Evolutionary conservation across 2,113 vertebrate species (phyloP), one percentile per base, ranked within the genome.

Genomic region (Ovis canadensis): DNA sequence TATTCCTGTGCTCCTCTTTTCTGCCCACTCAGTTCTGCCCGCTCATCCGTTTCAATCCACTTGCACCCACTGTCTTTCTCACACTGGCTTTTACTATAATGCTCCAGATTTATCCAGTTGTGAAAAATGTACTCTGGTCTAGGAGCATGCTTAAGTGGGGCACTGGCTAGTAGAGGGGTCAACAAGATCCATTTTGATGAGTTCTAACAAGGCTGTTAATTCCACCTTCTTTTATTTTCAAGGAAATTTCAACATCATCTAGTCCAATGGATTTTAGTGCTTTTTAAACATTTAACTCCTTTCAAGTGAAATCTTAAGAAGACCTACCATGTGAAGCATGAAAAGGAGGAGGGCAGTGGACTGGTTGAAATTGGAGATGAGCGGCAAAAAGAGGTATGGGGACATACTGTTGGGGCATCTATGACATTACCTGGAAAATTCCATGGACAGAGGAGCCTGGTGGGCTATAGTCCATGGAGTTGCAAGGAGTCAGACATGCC

Each of bases 251-350:
- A 55, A 21, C 80, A 77, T 74, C 25, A 88, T 55, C 43, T 57
- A 86, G 54, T 78, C 33, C 36, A 67, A 23, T 7, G 2, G 6
- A 6, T 88, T 93, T 92, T 55, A 74, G 19, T 48, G 45, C 31
- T 82, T 97, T 87, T 50, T 43, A 64, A 90, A n/a, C 52, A 84
- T 3, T 88, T 16, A 93, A 50, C 19, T 9, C 27, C 3, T 29
- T 84, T 89, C 43, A 88, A 90, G 48, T 71, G 36, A 92, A 92
- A 96, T 84, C 14, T 64, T 80, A 94, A 91, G n/a, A 85, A 62
- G 54, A 83, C 50, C 12, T 23, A 88, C 29, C 6, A 33, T 78
- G 43, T 31, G 54, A 91, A 93, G 21, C 4, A 81, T 55, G 13
- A 55, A 84, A 60, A 33, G 7, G 57, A 25, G 10, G 21, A 71